Conservation (phyloP, 2,888 invertebrate species). For the Sussaba pulchella region DNA sequence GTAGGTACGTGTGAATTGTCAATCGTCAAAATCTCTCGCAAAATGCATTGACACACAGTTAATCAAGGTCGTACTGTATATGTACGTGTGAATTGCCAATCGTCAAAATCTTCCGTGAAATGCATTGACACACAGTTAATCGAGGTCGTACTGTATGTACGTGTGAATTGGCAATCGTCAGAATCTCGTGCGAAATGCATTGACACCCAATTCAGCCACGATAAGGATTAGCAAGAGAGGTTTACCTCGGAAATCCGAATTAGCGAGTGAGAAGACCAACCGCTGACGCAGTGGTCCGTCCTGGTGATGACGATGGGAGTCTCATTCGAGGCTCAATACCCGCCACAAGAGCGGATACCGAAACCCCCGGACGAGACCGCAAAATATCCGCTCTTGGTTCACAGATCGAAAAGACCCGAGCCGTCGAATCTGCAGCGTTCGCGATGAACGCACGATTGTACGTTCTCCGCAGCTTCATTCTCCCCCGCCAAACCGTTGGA, state of each 20-base stretch:
- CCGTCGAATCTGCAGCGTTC: constrained; percentile 47
- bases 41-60: no score
- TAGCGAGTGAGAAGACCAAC: constrained; percentile 6
- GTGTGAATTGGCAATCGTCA: no score
- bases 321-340: constrained; percentile 75
- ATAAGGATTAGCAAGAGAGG: constrained; percentile 16
- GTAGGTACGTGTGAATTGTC: background rate
- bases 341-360: constrained; percentile 57
- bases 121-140: no score
- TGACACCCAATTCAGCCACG: constrained; percentile 1
- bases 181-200: background rate
- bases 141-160: no score
- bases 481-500: constrained; percentile 2
- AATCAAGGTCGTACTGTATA: no score
- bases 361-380: constrained; percentile 65
- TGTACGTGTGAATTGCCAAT: no score
- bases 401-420: constrained; percentile 23
- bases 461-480: constrained; percentile 20
- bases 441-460: constrained; percentile 45
- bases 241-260: constrained; percentile 36
- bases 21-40: background rate
- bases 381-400: constrained; percentile 61
- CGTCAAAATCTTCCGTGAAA: no score
- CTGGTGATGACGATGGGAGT: constrained; percentile 66
- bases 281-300: constrained; percentile 10